Percentiles rank a stretch among this genome's conserved stretches.
These are phyloP conservation scores for Andrena minutula DNA, from an alignment of 2,888 invertebrate genomes.

Conservation along the genomic window DNA sequence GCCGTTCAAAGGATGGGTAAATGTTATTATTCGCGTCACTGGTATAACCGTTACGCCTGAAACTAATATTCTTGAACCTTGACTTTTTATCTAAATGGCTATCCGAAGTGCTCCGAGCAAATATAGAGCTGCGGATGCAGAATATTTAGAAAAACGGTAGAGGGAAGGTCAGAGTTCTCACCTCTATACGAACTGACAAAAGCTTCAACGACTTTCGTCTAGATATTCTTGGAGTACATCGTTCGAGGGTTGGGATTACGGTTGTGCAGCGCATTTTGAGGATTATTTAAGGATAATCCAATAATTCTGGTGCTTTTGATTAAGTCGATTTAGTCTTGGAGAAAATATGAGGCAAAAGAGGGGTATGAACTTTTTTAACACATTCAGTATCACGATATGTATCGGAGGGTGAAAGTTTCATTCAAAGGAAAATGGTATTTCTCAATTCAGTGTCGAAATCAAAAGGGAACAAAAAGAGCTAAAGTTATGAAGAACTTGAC, in stretches of 20 bases:
- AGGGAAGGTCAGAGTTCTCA: background rate
- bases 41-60: constrained; percentile 2
- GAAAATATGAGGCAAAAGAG: too few relatives aligned
- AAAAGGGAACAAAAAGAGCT: background rate
- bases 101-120: background rate
- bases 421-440: too few relatives aligned
- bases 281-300: background rate
- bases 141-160: background rate
- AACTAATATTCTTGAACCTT: background rate
- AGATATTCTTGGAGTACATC: background rate
- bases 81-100: background rate
- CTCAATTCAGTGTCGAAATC: too few relatives aligned
- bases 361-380: too few relatives aligned
- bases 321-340: too few relatives aligned
- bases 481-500: background rate
- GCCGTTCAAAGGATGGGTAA: background rate
- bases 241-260: background rate
- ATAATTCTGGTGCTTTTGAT: background rate
- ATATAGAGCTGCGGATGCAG: background rate
- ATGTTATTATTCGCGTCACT: constrained; percentile 4
- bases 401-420: too few relatives aligned
- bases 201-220: background rate
- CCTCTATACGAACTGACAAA: background rate
- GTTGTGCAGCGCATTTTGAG: background rate
- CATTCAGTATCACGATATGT: too few relatives aligned